Base-by-base conservation (phyloP, 2,888 invertebrate genomes). In the Alentia gelatinosa region DNA sequence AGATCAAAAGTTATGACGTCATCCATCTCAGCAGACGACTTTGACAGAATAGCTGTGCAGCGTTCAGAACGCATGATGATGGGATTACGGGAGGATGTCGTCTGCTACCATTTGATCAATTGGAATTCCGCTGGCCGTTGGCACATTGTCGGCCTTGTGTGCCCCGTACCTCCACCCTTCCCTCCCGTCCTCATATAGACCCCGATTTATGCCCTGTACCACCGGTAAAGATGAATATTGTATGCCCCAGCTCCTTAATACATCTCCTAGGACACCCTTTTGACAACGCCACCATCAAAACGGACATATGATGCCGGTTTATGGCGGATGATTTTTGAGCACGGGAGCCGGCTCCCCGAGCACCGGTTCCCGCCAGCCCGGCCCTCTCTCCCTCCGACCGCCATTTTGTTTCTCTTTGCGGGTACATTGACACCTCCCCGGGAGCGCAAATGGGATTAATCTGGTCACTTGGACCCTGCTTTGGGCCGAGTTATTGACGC, bases 251-350 rank as follows among this genome's bases (percentile, higher is more conserved):
- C 68, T 4, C 68, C 26, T 68, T 68, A 68, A 30, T 68, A 68
- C 68, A 68, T 68, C 68, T 68, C 68, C 68, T n/a, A 68, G 68
- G 68, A 68, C 68, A 68, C 68, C 68, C 68, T 26, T 68, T 68
- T 68, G 68, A 68, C 68, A 68, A 68, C 68, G 68, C 30, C 12
- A 68, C 68, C 68, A 68, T 68, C 68, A 68, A 68, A 68, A 1
- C 12, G 30, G 68, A 68, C 68, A 68, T 68, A 68, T 30, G 68
- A 68, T 30, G 68, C 68, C 68, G 12, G 26, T 68, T 68, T 68
- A 68, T 68, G 33, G 68, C 68, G 23, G 68, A 26, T 68, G 68
- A 68, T 68, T 68, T 68, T 68, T 26, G 30, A 68, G 68, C 68
- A 30, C 19, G n/a, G 68, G 12, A 26, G 12, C 5, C 26, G 3